phyloP scores from a whole-genome alignment of 2,888 invertebrate species.

The Agriopis aurantiaria region DNA sequence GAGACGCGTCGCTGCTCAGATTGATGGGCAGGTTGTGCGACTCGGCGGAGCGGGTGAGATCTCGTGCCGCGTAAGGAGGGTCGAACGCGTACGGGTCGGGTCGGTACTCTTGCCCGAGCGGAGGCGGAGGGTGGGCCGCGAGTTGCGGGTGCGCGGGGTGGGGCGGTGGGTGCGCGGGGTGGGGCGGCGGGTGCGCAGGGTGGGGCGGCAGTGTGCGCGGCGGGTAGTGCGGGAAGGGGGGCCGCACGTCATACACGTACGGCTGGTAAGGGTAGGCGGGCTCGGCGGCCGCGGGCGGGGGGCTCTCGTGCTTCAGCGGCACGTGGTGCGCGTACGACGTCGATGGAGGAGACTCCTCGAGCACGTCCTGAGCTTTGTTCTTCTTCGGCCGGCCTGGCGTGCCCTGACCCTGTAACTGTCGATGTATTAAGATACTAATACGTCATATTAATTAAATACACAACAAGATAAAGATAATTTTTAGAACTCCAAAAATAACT shows the following conservation, averaged over 20 bases:
- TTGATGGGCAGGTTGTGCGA: slow-evolving; percentile 81
- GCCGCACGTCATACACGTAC: slow-evolving; percentile 55
- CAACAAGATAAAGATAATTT: too few species aligned
- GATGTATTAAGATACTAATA: neutral
- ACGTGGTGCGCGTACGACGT: slow-evolving; percentile 69
- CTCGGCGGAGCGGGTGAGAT: slow-evolving; percentile 68
- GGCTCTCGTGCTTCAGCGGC: slow-evolving; percentile 36
- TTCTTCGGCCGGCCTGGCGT: slow-evolving; percentile 80
- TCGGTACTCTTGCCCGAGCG: slow-evolving; percentile 68
- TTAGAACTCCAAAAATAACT: too few species aligned
- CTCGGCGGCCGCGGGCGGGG: slow-evolving; percentile 46
- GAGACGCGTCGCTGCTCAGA: slow-evolving; percentile 80
- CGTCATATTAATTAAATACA: too few species aligned
- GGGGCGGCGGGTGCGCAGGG: slow-evolving; percentile 52
- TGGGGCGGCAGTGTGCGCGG: slow-evolving; percentile 58
- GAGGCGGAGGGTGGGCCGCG: slow-evolving; percentile 48
- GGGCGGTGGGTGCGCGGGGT: slow-evolving; percentile 45
- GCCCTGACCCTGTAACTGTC: slow-evolving; percentile 65
- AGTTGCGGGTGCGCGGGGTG: slow-evolving; percentile 23
- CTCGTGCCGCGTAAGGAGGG: slow-evolving; percentile 63
- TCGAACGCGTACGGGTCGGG: slow-evolving; percentile 72
- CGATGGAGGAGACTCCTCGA: slow-evolving; percentile 73
- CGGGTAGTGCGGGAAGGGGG: slow-evolving; percentile 33
- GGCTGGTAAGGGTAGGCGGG: slow-evolving; percentile 65
- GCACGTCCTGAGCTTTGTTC: slow-evolving; percentile 70